A percentile compares a stretch with the other conserved stretches of the same genome.
phyloP scores from a whole-genome alignment of 1,140 invertebrate genomes.

The Brachionus manjavacas region DNA sequence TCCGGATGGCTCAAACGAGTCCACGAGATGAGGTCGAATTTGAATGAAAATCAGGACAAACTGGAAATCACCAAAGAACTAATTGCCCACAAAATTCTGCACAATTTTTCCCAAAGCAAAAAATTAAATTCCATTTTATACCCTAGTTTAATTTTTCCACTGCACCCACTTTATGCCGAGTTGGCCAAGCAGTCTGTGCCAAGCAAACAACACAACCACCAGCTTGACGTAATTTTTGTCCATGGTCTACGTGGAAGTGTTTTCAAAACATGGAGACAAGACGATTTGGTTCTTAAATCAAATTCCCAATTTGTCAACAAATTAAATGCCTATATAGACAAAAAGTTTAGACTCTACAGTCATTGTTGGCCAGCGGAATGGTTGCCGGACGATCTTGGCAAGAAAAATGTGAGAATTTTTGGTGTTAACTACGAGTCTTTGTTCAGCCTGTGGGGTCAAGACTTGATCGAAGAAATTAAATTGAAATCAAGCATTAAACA shows the following conservation, averaged over 20 bases:
- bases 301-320: background rate
- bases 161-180: background rate
- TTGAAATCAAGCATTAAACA: constrained; percentile 27
- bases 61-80: background rate
- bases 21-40: background rate
- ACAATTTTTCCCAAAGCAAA: background rate
- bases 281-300: background rate
- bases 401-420: background rate
- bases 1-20: constrained; percentile 36
- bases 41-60: background rate
- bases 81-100: constrained; percentile 10
- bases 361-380: constrained; percentile 35
- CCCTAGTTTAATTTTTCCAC: constrained; percentile 13
- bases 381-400: background rate
- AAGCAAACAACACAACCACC: background rate
- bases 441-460: constrained; percentile 1
- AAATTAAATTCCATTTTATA: background rate
- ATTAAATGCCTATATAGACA: constrained; percentile 8
- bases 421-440: constrained; percentile 38
- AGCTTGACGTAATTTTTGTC: background rate
- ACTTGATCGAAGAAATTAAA: constrained; percentile 18
- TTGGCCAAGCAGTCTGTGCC: background rate
- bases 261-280: constrained; percentile 41
- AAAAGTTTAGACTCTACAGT: background rate
- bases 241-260: constrained; percentile 31